phyloP scores from a whole-genome alignment of 2,797 vertebrate species.

The Poeciliopsis presidionis region DNA sequence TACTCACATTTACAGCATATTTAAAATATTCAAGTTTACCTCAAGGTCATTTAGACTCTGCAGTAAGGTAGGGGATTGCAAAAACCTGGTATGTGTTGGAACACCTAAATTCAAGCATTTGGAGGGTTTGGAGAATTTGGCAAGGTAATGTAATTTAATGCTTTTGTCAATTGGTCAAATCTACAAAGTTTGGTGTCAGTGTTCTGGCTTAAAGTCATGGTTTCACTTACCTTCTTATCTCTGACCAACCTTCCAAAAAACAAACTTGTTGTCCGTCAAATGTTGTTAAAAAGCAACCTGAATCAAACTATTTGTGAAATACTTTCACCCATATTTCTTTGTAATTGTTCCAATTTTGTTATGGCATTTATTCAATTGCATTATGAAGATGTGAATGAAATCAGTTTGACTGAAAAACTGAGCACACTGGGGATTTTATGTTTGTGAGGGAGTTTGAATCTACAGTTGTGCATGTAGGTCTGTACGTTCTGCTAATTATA shows the following conservation, averaged over 20 bases:
- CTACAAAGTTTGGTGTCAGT: background rate
- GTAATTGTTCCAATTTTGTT: background rate
- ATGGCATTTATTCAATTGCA: background rate
- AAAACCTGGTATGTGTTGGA: background rate
- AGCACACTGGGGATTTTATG: constrained; percentile 17
- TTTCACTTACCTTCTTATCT: background rate
- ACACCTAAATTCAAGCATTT: background rate
- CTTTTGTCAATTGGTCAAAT: background rate
- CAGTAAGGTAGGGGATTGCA: background rate
- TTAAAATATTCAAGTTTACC: background rate
- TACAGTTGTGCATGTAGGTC: constrained; percentile 28
- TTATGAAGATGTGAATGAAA: constrained; percentile 3
- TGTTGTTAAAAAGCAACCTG: background rate
- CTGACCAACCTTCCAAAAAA: background rate
- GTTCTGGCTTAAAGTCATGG: background rate
- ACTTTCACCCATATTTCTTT: background rate
- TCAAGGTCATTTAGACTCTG: background rate
- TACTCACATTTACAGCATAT: too few species aligned
- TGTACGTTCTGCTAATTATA: constrained; percentile 63
- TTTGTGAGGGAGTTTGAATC: constrained; percentile 37
- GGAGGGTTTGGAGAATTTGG: background rate
- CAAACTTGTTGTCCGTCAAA: background rate
- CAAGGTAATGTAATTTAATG: background rate
- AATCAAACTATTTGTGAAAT: background rate
- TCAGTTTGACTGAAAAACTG: background rate